Conservation (phyloP, 1,140 invertebrate genomes). For the Euglossa dilemma region DNA sequence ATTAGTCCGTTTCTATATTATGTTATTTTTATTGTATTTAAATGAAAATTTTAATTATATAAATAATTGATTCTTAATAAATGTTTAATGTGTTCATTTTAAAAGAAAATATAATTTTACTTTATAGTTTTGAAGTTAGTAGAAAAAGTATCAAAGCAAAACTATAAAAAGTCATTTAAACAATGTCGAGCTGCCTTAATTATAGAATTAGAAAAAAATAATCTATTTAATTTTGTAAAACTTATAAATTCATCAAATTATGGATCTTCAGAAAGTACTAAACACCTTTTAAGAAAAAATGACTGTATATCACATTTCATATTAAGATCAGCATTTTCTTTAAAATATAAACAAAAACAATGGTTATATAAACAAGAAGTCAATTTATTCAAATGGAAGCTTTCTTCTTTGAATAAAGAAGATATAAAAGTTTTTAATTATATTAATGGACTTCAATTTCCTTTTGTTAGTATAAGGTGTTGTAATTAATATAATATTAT, state of each 20-base stretch:
- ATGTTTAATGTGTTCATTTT: neutral
- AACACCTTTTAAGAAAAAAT: slow-evolving; percentile 86
- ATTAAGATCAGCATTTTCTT: slow-evolving; percentile 93
- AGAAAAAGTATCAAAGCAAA: slow-evolving; percentile 22
- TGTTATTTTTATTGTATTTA: neutral
- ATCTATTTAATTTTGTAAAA: slow-evolving; percentile 19
- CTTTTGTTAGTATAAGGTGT: slow-evolving; percentile 73
- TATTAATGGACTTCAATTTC: slow-evolving; percentile 88
- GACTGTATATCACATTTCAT: slow-evolving; percentile 98
- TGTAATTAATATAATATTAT: neutral
- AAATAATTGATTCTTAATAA: neutral
- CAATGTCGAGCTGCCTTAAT: slow-evolving; percentile 23
- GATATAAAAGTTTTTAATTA: slow-evolving; percentile 88
- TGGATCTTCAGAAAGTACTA: slow-evolving; percentile 81
- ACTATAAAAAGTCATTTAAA: slow-evolving; percentile 1
- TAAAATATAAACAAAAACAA: slow-evolving; percentile 85
- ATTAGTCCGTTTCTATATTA: too few relatives aligned
- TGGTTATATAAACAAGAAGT: slow-evolving; percentile 96
- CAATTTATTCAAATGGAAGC: slow-evolving; percentile 95
- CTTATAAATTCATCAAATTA: slow-evolving; percentile 78
- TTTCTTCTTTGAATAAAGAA: slow-evolving; percentile 85
- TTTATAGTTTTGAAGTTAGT: slow-evolving; percentile 47
- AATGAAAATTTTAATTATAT: neutral
- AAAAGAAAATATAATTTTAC: neutral
- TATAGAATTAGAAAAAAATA: slow-evolving; percentile 10